Evolutionary conservation across 2,113 vertebrate species (phyloP), one percentile per base, ranked within the genome.

Genomic region (Spermophilus dauricus): DNA sequence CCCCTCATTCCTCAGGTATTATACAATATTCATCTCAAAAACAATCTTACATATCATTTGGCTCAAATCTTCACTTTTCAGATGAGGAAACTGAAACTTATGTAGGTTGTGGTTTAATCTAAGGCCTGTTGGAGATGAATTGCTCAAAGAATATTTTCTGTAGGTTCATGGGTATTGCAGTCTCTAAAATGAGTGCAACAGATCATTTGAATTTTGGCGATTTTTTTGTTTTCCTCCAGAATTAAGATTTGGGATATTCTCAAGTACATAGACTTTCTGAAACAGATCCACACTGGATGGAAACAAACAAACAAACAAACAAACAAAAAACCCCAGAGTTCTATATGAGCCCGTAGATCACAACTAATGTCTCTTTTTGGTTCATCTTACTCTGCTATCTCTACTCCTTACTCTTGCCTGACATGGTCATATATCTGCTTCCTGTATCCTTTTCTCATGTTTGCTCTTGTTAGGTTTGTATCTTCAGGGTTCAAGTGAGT

Each of bases 191-290:
- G 16, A 56, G n/a, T 69, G 63, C 56, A 32, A 30, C 14, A 72
- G 16, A 87, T 10, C 26, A 51, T 75, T 34, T 83, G 53, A 81
- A 24, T 86, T 77, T 85, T 10, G 82, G 0, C 34, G 28, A 12
- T 95, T 51, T 13, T 51, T 51, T 92, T 92, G 78, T 80, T 61
- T 82, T 73, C 37, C 51, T n/a, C 20, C 56, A 58, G 56, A 92
- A 28, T 96, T 82, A 82, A 81, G 76, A 53, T 70, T 63, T 67
- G 37, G 30, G 61, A 58, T 93, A 45, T 86, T 92, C 51, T 93
- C 11, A 42, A 85, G 6, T 82, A 30, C 16, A 8, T 76, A 65
- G 30, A 39, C 30, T 26, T 78, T 78, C 56, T 17, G 81, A 67
- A 63, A 61, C 22, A 70, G n/a, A 22, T 51, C 67, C 11, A 13